A percentile compares a stretch with the other conserved stretches of the same genome.
Conservation (phyloP, 1,140 invertebrate species). For the Trichomalopsis sarcophagae region DNA sequence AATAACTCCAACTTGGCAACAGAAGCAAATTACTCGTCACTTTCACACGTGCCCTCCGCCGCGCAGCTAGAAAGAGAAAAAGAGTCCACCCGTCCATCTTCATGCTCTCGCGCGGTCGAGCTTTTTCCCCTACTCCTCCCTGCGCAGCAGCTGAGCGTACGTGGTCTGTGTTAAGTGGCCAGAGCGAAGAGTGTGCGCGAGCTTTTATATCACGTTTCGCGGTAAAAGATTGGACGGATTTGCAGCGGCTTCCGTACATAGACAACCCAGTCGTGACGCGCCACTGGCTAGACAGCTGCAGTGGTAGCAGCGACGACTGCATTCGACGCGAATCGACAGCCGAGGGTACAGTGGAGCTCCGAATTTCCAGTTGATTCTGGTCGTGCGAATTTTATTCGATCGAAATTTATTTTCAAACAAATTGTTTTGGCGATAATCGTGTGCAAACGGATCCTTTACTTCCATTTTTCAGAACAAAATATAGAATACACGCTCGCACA, state of each 20-base stretch:
- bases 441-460: too few relatives aligned
- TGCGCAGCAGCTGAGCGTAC: neutral
- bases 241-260: conserved; percentile 20
- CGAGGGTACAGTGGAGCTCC: neutral
- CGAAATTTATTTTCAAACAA: too few relatives aligned
- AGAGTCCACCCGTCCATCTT: conserved; percentile 18
- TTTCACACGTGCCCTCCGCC: neutral
- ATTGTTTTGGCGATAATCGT: too few relatives aligned
- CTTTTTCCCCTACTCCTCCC: neutral
- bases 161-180: conserved; percentile 28
- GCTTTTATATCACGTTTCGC: conserved; percentile 35
- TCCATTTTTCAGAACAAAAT: too few relatives aligned
- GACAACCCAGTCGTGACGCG: conserved; percentile 1
- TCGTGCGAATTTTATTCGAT: neutral
- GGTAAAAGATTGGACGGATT: conserved; percentile 46
- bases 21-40: conserved; percentile 33
- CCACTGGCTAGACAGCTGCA: neutral
- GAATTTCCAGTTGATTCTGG: neutral
- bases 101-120: neutral
- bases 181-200: neutral
- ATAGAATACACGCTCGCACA: neutral
- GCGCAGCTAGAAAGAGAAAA: neutral
- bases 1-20: conserved; percentile 28
- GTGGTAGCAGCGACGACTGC: neutral
- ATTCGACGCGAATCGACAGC: neutral